Evolutionary conservation across 1,140 invertebrate genomes (phyloP).

Genomic region (Globodera ellingtonae): DNA sequence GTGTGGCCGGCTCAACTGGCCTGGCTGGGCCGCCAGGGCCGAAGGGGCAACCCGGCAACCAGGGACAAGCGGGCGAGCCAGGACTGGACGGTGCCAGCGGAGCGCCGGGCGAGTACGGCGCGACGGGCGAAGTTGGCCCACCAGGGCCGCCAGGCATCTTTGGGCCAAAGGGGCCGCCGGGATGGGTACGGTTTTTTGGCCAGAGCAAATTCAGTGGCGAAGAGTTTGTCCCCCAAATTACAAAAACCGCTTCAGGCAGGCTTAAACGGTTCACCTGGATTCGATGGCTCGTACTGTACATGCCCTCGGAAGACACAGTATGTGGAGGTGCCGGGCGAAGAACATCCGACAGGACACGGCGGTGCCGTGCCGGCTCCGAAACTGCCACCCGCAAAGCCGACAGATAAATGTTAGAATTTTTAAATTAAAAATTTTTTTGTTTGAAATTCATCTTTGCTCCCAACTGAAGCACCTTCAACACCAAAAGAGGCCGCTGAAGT

Average conservation of each 20-base stretch:
- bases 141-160: neutral
- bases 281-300: slow-evolving; percentile 16
- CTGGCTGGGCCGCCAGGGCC: neutral
- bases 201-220: neutral
- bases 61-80: neutral
- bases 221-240: neutral
- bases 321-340: neutral
- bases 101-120: neutral
- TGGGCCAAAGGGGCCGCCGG: slow-evolving; percentile 5
- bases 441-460: neutral
- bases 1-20: neutral
- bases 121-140: neutral
- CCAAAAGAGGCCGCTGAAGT: no score
- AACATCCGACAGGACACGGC: neutral
- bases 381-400: neutral
- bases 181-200: neutral
- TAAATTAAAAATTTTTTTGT: neutral
- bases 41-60: slow-evolving; percentile 12
- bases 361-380: neutral
- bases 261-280: slow-evolving; percentile 1
- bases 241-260: neutral
- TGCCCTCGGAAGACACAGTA: slow-evolving; percentile 4
- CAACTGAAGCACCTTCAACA: no score
- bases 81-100: slow-evolving; percentile 9
- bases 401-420: neutral